These are phyloP conservation scores for Lathamus discolor DNA, from an alignment of 2,113 vertebrate genomes.

Conservation along the genomic window DNA sequence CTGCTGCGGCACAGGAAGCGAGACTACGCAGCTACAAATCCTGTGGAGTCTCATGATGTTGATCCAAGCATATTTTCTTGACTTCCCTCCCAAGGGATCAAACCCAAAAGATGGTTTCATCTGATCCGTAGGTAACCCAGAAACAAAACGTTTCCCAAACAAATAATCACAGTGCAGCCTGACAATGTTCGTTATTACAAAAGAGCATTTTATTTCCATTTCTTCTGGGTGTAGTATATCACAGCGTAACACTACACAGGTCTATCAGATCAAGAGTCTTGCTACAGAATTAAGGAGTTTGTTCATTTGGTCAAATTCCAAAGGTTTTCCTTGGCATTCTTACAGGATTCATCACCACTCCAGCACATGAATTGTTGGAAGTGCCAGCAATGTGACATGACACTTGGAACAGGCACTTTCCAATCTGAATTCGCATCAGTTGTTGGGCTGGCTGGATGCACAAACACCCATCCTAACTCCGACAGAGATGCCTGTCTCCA, in stretches of 20 bases:
- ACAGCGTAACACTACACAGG: conserved; percentile 39
- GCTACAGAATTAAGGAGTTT: conserved; percentile 41
- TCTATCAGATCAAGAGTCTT: conserved; percentile 39
- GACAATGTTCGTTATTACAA: conserved; percentile 57
- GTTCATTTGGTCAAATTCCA: conserved; percentile 48
- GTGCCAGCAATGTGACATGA: not conserved
- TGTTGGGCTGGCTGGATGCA: not conserved
- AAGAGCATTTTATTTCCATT: conserved; percentile 72
- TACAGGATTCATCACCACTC: conserved; percentile 19
- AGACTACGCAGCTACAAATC: not conserved
- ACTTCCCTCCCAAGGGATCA: conserved; percentile 5
- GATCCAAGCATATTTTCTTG: not conserved
- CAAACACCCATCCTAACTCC: not conserved
- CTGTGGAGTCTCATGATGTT: not conserved
- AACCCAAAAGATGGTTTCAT: not conserved
- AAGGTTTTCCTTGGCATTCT: conserved; percentile 53
- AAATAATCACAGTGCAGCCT: conserved; percentile 48
- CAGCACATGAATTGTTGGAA: not conserved
- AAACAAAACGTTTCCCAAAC: conserved; percentile 17
- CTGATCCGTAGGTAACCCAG: conserved; percentile 27
- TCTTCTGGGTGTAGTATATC: conserved; percentile 44
- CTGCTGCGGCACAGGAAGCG: not conserved
- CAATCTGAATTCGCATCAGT: not conserved
- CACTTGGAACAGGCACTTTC: not conserved
- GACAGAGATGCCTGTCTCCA: not conserved